Percentiles rank a stretch among this genome's conserved stretches.
phyloP scores from a whole-genome alignment of 2,113 vertebrate species.

The Casuarius casuarius region DNA sequence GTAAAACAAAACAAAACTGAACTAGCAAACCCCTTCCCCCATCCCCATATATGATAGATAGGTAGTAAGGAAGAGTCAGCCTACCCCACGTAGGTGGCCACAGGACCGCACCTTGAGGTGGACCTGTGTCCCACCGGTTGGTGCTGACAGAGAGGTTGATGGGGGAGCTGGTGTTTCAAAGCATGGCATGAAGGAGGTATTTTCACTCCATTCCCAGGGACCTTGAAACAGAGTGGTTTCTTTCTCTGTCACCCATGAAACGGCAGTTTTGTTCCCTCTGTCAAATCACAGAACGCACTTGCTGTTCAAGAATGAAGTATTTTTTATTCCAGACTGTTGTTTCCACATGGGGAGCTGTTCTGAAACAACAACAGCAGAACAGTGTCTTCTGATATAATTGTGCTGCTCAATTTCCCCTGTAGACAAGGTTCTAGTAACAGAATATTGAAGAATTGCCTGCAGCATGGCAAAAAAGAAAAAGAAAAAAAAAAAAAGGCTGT shows the following conservation, averaged over 20 bases:
- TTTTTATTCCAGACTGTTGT: background rate
- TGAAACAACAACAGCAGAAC: fast-evolving
- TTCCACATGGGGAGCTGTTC: background rate
- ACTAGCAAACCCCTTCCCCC: background rate
- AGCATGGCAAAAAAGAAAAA: background rate
- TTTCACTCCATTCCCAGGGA: fast-evolving
- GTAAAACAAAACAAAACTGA: background rate
- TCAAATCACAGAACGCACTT: background rate
- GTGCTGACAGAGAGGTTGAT: background rate
- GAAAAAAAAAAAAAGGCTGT: background rate
- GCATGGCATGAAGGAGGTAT: fast-evolving
- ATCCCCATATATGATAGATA: background rate
- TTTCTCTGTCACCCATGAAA: background rate
- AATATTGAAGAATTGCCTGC: background rate
- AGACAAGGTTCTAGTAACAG: background rate
- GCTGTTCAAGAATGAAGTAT: fast-evolving
- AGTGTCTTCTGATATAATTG: fast-evolving
- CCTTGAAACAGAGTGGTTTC: background rate
- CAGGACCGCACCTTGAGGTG: background rate
- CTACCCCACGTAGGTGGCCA: background rate
- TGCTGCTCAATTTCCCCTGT: background rate
- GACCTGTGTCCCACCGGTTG: background rate
- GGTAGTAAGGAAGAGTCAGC: background rate
- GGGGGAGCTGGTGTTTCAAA: background rate
- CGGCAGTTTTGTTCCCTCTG: background rate